phyloP scores from a whole-genome alignment of 2,797 vertebrate species.

The Echiichthys vipera region DNA sequence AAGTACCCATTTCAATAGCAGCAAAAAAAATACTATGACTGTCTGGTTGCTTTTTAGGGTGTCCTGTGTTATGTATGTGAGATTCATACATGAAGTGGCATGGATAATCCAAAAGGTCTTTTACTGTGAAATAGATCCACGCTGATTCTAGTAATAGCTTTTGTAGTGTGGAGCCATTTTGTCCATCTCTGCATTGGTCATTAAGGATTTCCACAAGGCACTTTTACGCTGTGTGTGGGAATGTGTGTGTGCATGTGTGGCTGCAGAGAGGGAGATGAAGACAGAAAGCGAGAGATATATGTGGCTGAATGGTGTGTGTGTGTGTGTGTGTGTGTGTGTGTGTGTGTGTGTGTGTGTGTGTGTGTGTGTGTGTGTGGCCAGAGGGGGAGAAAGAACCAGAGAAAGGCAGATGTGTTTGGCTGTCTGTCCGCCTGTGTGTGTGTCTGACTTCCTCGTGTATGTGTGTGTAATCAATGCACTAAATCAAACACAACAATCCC shows the following conservation, averaged over 20 bases:
- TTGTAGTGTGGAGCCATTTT: conserved; percentile 85
- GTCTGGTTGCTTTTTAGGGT: conserved; percentile 73
- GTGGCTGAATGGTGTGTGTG: conserved; percentile 35
- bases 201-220: conserved; percentile 97
- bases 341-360: conserved; percentile 8
- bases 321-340: not conserved
- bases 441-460: conserved; percentile 41
- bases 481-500: conserved; percentile 69
- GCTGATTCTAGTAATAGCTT: conserved; percentile 77
- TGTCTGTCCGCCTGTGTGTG: conserved; percentile 56
- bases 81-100: conserved; percentile 72
- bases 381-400: conserved; percentile 32
- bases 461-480: conserved; percentile 61
- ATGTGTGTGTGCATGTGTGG: conserved; percentile 22
- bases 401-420: conserved; percentile 58
- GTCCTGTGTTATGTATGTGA: conserved; percentile 69
- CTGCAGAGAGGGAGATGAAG: conserved; percentile 41
- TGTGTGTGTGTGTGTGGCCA: conserved; percentile 25
- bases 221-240: conserved; percentile 89
- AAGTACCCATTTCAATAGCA: conserved; percentile 83
- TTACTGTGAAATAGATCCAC: conserved; percentile 77
- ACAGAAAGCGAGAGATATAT: conserved; percentile 37
- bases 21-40: conserved; percentile 77
- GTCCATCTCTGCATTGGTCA: conserved; percentile 94
- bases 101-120: conserved; percentile 78